Base-by-base conservation (phyloP, 2,888 invertebrate genomes). In the Dusona sp. region DNA sequence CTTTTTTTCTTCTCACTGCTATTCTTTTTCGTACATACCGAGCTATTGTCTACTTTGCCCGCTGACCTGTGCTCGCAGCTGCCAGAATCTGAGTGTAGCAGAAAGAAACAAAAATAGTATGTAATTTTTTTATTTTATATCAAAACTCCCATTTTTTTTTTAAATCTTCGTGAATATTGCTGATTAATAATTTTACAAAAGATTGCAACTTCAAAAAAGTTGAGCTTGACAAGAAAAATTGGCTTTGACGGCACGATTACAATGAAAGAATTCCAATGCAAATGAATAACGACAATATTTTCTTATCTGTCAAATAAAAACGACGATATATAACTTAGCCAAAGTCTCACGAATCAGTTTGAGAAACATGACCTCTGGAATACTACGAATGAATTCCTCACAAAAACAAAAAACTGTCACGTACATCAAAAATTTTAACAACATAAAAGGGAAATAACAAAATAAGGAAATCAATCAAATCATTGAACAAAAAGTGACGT, bases 1-100 rank as follows among this genome's bases (percentile, higher is more conserved):
- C 38, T 57, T 48, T 79, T 72, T 3, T 68, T 57, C 67, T 74
- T 85, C 2, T 54, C 83, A 29, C 19, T 65, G 33, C 65, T 77
- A 29, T 67, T 83, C 48, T 57, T 83, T 25, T 68, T 83, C 33
- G 48, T 45, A 6, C 80, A 48, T 22, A 25, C 75, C n/a, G 65
- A 29, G 33, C 36, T 74, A 9, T 70, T 54, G 51, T 45, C 83
- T 22, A 25, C 48, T 13, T 54, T 33, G 38, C 79, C 51, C 42
- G 61, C 51, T 29, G 80, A 33, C 36, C 54, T 80, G 42, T 82
- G 38, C 25, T 64, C 68, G 0, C 45, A 54, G 74, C 54, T 57
- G n/a, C 67, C 80, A 25, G 72, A 61, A 48, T 67, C 86, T 83
- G 45, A n/a, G 25, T 11, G 33, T 25, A 29, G 2, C 22, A 29